These are phyloP conservation scores for Heliconius hewitsoni DNA, from an alignment of 1,140 invertebrate species.

Conservation along the genomic window DNA sequence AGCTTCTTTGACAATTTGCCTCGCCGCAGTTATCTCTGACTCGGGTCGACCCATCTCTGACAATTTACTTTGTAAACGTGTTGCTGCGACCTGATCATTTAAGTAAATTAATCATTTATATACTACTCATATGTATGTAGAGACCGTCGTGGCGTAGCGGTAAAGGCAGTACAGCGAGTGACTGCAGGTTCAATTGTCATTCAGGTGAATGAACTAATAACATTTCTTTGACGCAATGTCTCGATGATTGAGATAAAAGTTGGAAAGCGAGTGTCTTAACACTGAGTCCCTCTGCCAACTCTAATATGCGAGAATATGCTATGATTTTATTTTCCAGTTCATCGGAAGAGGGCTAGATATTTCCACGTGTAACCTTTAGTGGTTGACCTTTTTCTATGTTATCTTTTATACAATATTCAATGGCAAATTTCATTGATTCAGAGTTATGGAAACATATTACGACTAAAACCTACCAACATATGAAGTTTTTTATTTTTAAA, in stretches of 20 bases:
- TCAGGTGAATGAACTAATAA: no score
- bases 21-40: slow-evolving; percentile 65
- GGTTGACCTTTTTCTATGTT: neutral
- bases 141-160: no score
- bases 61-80: slow-evolving; percentile 65
- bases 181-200: no score
- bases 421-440: no score
- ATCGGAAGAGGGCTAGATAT: neutral
- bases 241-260: neutral
- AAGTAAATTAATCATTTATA: neutral
- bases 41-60: slow-evolving; percentile 68
- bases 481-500: no score
- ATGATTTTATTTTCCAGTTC: no score
- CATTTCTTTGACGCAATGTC: no score
- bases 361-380: neutral
- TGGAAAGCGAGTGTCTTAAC: neutral
- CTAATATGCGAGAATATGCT: no score
- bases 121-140: neutral
- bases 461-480: no score
- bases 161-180: no score
- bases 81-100: slow-evolving; percentile 58
- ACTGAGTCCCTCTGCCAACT: neutral
- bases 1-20: slow-evolving; percentile 65
- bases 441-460: no score
- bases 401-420: neutral